Base-by-base conservation (phyloP, 2,888 invertebrate genomes). In the Papilio elwesi region DNA sequence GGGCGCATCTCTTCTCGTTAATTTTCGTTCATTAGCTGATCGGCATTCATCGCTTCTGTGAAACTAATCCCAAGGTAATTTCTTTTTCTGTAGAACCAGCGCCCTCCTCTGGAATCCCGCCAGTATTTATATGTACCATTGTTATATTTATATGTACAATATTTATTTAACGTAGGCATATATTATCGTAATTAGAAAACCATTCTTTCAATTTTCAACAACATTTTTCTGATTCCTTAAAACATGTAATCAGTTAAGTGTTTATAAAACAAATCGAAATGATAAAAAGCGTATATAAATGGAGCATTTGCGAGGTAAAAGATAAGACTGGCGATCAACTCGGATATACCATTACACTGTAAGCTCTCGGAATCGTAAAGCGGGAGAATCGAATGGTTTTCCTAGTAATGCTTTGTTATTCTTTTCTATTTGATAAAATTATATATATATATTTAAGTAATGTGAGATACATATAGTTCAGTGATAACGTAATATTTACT, bases 291-390 rank as follows among this genome's bases (percentile, higher is more conserved):
- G 53, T 63, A 53, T 57, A 70, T 67, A 71, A 72, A 36, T 62
- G 62, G 36, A 68, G 36, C 48, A 43, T 68, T 63, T 53, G 62
- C 53, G 38, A 68, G 53, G 36, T 71, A 51, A 59, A 67, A 51
- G 71, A 67, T 71, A 71, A 67, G 57, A 66, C 43, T 13, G 57
- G 26, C 71, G 68, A 72, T 68, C 68, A 62, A 62, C 36, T 67
- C 62, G 62, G 52, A 69, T 38, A 72, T 53, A 68, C 63, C 67
- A 67, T 67, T 71, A 62, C 53, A n/a, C 6, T 62, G 52, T 68
- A 68, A 72, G 71, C 52, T 26, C n/a, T 15, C 53, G 53, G 26
- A 53, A 68, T 72, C 71, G 71, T 72, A 63, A 72, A 72, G 48
- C 59, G 52, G 26, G 63, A 48, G 68, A 63, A 72, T 63, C 48